Conservation (phyloP, 2,797 vertebrate species). For the Alauda arvensis region DNA sequence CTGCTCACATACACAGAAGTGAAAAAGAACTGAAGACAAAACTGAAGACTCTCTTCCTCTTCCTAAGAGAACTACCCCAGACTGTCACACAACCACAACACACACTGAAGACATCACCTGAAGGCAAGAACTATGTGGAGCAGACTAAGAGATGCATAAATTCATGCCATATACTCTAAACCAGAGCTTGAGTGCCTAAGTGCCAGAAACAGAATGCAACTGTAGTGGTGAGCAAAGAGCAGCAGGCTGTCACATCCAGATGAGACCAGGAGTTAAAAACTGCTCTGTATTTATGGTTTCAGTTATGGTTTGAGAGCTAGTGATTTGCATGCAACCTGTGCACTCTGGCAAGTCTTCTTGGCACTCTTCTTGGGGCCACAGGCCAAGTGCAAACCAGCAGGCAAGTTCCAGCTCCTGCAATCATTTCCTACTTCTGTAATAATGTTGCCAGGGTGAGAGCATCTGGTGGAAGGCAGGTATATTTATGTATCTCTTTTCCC, state of each 20-base stretch:
- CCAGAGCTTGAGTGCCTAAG: not conserved
- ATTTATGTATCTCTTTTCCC: not conserved
- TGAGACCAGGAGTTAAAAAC: not conserved
- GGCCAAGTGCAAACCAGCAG: slow-evolving; percentile 3
- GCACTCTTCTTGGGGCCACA: not conserved
- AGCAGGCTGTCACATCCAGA: not conserved
- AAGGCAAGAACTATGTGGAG: not conserved
- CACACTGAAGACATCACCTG: not conserved
- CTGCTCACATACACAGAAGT: not conserved
- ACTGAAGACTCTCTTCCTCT: not conserved
- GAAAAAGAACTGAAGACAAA: not conserved
- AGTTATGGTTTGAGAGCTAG: not conserved
- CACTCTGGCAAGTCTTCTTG: not conserved
- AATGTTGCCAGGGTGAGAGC: not conserved
- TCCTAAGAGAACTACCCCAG: not conserved
- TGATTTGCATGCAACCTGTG: not conserved
- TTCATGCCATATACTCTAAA: not conserved
- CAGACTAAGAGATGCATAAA: not conserved
- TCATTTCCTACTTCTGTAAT: not conserved
- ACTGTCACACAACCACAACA: not conserved
- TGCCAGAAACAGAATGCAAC: not conserved
- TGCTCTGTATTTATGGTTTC: not conserved
- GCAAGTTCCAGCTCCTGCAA: not conserved
- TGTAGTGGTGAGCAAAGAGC: not conserved
- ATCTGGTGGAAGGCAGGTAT: not conserved